These are phyloP conservation scores for Ciconia maguari DNA, from an alignment of 2,113 vertebrate genomes.

Conservation along the genomic window DNA sequence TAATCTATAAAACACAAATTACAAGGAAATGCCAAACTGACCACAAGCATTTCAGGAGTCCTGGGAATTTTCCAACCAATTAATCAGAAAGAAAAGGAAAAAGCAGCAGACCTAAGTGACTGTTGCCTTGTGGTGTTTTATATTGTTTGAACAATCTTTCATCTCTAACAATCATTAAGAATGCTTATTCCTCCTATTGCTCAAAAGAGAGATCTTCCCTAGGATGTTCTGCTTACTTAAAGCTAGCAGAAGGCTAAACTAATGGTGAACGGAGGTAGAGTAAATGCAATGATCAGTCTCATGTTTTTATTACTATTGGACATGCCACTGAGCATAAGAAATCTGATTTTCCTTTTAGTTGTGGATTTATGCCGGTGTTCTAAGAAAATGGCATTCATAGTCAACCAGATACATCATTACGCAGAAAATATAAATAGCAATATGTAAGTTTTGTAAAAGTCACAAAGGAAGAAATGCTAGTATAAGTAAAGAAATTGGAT, in stretches of 20 bases:
- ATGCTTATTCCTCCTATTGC: neutral
- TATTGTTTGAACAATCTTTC: neutral
- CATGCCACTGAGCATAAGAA: slow-evolving; percentile 8
- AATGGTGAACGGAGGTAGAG: neutral
- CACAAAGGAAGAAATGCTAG: neutral
- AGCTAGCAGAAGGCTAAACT: neutral
- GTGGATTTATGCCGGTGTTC: neutral
- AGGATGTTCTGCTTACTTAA: neutral
- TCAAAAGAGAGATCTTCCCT: neutral
- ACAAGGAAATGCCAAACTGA: slow-evolving; percentile 59
- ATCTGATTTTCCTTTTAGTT: slow-evolving; percentile 16
- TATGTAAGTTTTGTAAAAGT: neutral
- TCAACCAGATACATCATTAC: neutral
- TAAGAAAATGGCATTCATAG: slow-evolving; percentile 22
- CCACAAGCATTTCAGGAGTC: slow-evolving; percentile 54
- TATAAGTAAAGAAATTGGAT: neutral
- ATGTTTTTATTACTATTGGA: neutral
- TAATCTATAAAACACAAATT: slow-evolving; percentile 12
- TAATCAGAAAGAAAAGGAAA: slow-evolving; percentile 25
- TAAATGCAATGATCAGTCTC: neutral
- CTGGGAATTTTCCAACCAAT: slow-evolving; percentile 42
- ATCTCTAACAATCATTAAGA: neutral
- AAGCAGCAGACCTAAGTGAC: neutral
- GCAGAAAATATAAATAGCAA: neutral
- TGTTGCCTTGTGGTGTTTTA: neutral